Percentiles rank a stretch among this genome's conserved stretches.
Evolutionary conservation across 2,888 invertebrate genomes (phyloP).

Genomic region (Muschampia plurimacula): DNA sequence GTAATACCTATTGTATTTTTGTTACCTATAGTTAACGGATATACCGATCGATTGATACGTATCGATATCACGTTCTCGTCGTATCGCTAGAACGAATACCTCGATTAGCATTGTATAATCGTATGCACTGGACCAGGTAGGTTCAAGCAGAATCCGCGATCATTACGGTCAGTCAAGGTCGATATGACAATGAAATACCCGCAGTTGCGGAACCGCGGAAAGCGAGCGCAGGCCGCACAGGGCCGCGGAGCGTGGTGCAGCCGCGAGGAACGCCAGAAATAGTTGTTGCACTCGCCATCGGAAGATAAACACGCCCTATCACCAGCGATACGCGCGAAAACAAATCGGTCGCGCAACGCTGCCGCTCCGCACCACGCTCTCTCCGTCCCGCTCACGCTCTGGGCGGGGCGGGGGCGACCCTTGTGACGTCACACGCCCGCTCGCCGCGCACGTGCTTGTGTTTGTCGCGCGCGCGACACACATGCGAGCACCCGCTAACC

Average conservation of each 20-base stretch:
- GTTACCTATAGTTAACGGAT: too few species aligned
- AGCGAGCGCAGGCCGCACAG: too few species aligned
- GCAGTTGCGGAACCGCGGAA: slow-evolving; percentile 56
- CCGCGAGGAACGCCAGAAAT: slow-evolving; percentile 68
- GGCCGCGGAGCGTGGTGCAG: slow-evolving; percentile 54
- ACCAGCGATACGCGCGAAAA: slow-evolving; percentile 75
- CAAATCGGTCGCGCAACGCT: slow-evolving; percentile 78
- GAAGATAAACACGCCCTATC: slow-evolving; percentile 81
- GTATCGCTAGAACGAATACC: neutral
- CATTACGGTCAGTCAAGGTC: slow-evolving; percentile 60
- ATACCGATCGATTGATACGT: too few species aligned
- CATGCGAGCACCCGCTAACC: slow-evolving; percentile 65
- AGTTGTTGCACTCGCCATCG: slow-evolving; percentile 80
- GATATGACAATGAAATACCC: slow-evolving; percentile 62
- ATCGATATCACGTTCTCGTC: neutral
- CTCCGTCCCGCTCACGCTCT: slow-evolving; percentile 62
- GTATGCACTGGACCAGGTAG: neutral
- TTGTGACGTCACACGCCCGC: slow-evolving; percentile 68
- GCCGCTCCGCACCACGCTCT: slow-evolving; percentile 61
- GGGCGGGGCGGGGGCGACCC: slow-evolving; percentile 73
- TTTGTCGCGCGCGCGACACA: slow-evolving; percentile 75
- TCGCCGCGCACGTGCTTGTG: slow-evolving; percentile 81
- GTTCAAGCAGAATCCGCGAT: slow-evolving; percentile 18
- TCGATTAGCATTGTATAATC: neutral
- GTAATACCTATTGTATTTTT: too few species aligned